Conservation (phyloP, 2,113 vertebrate species). For the Perca schrenkii region DNA sequence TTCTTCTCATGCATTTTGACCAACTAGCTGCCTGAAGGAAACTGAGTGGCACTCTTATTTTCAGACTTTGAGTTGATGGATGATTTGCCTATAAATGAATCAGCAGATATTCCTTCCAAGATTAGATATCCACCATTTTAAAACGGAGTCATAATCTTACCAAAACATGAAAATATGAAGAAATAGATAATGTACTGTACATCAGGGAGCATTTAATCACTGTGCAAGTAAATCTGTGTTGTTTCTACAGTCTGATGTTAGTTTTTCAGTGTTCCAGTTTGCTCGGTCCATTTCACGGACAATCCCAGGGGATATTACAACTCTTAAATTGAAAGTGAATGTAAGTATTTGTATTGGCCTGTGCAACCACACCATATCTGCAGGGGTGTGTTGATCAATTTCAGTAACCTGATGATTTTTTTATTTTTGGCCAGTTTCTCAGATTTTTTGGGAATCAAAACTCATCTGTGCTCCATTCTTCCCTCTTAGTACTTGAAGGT, state of each 20-base stretch:
- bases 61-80: neutral
- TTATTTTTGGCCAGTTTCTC: neutral
- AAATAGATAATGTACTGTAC: neutral
- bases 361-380: neutral
- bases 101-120: neutral
- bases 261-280: slow-evolving; percentile 52
- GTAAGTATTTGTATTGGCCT: neutral
- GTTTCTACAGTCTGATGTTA: slow-evolving; percentile 38
- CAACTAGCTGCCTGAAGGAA: neutral
- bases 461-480: neutral
- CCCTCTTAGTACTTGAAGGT: neutral
- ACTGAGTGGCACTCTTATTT: neutral
- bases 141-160: slow-evolving; percentile 4
- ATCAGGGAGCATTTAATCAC: slow-evolving; percentile 29
- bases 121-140: neutral
- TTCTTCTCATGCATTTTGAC: slow-evolving; percentile 7
- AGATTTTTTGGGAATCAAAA: neutral
- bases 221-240: slow-evolving; percentile 14
- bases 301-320: neutral
- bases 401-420: neutral
- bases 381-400: neutral
- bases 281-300: slow-evolving; percentile 22
- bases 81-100: neutral
- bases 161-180: slow-evolving; percentile 32
- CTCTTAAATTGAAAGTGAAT: neutral